phyloP scores from a whole-genome alignment of 2,113 vertebrate species.

The Amphilophus citrinellus region DNA sequence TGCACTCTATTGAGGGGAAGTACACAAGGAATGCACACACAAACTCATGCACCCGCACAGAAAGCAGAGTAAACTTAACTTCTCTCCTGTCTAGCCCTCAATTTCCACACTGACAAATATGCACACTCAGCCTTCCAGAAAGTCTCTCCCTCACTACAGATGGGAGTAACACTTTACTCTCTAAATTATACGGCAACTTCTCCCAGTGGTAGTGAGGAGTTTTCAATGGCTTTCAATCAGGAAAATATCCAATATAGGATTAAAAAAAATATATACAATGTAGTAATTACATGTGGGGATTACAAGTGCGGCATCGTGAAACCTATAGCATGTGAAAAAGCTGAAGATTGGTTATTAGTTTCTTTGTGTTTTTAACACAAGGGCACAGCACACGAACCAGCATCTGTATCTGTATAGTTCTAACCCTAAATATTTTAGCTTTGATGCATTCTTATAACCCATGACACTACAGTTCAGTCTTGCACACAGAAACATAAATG shows the following conservation, averaged over 20 bases:
- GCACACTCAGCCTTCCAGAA: slow-evolving; percentile 67
- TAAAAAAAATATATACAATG: slow-evolving; percentile 11
- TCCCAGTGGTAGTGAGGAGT: slow-evolving; percentile 41
- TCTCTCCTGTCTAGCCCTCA: slow-evolving; percentile 31
- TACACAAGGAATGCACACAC: slow-evolving; percentile 1
- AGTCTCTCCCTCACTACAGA: slow-evolving; percentile 27
- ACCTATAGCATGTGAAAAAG: background rate
- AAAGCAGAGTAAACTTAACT: slow-evolving; percentile 18
- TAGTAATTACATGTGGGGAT: background rate
- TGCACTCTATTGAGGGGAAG: slow-evolving; percentile 28
- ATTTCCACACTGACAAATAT: slow-evolving; percentile 66
- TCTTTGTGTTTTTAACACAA: slow-evolving; percentile 29
- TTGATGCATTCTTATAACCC: slow-evolving; percentile 21
- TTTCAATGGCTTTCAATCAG: slow-evolving; percentile 12
- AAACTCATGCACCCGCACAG: slow-evolving; percentile 6
- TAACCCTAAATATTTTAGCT: slow-evolving; percentile 35
- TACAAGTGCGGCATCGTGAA: background rate
- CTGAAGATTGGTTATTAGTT: background rate
- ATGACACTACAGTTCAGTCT: slow-evolving; percentile 25
- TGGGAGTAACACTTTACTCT: slow-evolving; percentile 41
- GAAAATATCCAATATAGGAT: background rate
- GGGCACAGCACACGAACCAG: background rate
- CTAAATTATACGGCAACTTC: slow-evolving; percentile 55
- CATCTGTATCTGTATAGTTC: slow-evolving; percentile 7
- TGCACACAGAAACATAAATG: slow-evolving; percentile 40